Evolutionary conservation across 1,140 invertebrate genomes (phyloP).

Genomic region (Hypothenemus hampei): DNA sequence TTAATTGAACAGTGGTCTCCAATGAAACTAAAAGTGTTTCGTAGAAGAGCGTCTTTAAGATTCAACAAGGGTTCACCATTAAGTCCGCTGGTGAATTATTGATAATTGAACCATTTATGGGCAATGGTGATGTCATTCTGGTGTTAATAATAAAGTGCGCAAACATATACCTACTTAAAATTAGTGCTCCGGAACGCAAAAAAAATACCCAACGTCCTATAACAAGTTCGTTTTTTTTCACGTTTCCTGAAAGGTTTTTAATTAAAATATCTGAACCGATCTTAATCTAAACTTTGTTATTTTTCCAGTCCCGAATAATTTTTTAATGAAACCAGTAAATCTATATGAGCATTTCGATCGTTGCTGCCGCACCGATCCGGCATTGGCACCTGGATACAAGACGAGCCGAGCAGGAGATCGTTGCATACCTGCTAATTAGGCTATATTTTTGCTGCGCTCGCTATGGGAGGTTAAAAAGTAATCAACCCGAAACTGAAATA

Average conservation of each 20-base stretch:
- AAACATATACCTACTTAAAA: no score
- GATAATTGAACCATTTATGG: no score
- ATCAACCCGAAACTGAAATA: constrained; percentile 15
- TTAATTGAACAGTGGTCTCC: constrained; percentile 9
- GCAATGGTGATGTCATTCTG: no score
- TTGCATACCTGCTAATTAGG: constrained; percentile 32
- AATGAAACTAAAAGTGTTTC: constrained; percentile 14
- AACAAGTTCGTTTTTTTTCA: not conserved
- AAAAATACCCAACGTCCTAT: not conserved
- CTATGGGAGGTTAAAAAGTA: constrained; percentile 24
- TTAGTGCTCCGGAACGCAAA: no score
- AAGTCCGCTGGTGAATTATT: constrained; percentile 3
- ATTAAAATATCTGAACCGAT: constrained; percentile 39
- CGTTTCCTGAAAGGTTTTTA: constrained; percentile 30
- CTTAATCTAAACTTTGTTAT: constrained; percentile 32
- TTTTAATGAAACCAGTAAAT: constrained; percentile 33
- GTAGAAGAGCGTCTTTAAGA: constrained; percentile 10
- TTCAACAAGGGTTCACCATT: constrained; percentile 7
- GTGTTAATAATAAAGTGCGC: no score
- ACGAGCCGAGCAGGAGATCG: constrained; percentile 11
- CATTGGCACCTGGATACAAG: constrained; percentile 24
- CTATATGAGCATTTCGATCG: constrained; percentile 29
- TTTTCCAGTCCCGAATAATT: constrained; percentile 31
- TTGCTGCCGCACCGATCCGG: constrained; percentile 1
- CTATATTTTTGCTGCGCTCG: constrained; percentile 26